Conservation (phyloP, 1,140 invertebrate genomes). For the Zaprionus davidi region DNA sequence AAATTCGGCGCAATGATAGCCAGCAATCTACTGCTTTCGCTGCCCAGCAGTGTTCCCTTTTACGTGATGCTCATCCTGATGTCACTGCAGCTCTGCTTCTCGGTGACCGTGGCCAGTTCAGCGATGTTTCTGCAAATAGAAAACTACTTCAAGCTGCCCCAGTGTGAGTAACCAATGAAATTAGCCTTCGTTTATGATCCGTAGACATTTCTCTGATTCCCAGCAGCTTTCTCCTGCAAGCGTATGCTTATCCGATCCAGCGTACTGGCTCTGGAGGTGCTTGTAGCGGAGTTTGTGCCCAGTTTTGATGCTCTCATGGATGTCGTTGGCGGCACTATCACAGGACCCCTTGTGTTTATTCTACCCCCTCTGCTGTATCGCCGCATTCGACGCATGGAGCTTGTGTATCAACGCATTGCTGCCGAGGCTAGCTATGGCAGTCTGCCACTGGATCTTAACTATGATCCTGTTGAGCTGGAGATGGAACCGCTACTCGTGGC, state of each 20-base stretch:
- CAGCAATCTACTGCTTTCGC: slow-evolving; percentile 85
- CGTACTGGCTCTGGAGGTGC: slow-evolving; percentile 89
- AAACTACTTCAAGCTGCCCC: slow-evolving; percentile 86
- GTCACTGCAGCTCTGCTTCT: slow-evolving; percentile 90
- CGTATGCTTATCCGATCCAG: slow-evolving; percentile 90
- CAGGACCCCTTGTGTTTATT: slow-evolving; percentile 93
- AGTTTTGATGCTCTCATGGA: slow-evolving; percentile 95
- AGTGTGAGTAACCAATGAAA: slow-evolving; percentile 84
- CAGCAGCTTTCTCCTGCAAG: slow-evolving; percentile 91
- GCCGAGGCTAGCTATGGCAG: slow-evolving; percentile 79
- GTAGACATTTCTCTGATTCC: slow-evolving; percentile 55
- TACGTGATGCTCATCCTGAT: slow-evolving; percentile 88
- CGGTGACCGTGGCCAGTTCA: slow-evolving; percentile 89
- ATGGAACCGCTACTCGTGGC: slow-evolving; percentile 64
- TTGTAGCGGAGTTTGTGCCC: slow-evolving; percentile 92
- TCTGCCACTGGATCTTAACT: slow-evolving; percentile 74
- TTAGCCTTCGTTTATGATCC: background rate
- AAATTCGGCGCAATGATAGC: slow-evolving; percentile 87
- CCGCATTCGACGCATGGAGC: slow-evolving; percentile 85
- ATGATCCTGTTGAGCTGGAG: slow-evolving; percentile 70
- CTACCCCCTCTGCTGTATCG: slow-evolving; percentile 93
- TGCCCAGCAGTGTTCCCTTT: slow-evolving; percentile 87
- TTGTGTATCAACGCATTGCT: slow-evolving; percentile 67
- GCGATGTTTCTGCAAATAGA: slow-evolving; percentile 91
- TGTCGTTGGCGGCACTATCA: slow-evolving; percentile 93